Conservation (phyloP, 1,140 invertebrate species). For the Eueides isabella region DNA sequence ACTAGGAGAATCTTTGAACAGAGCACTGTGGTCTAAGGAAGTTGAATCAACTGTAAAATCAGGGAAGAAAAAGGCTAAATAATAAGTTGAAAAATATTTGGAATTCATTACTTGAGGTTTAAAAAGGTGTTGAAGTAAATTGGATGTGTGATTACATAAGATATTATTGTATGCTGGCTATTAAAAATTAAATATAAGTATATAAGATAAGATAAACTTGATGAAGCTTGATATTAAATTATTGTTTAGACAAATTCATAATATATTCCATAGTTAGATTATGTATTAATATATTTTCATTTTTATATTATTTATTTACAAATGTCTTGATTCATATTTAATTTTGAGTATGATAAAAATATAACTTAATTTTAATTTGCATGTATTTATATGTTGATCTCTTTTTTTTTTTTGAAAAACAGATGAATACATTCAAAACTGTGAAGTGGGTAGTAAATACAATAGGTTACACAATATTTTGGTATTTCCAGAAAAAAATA, state of each 20-base stretch:
- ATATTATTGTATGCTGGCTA: slow-evolving; percentile 8
- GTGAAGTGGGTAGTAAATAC: no score
- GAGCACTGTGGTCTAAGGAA: slow-evolving; percentile 87
- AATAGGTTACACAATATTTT: no score
- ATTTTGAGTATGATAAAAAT: not conserved
- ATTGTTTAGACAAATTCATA: not conserved
- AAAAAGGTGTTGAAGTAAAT: not conserved
- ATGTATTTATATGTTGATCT: no score
- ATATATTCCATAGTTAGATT: not conserved
- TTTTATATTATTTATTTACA: not conserved
- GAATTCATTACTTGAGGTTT: not conserved
- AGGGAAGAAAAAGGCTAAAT: slow-evolving; percentile 79
- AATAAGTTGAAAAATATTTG: slow-evolving; percentile 39
- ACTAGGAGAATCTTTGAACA: slow-evolving; percentile 87
- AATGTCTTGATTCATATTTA: not conserved
- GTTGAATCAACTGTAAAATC: slow-evolving; percentile 80
- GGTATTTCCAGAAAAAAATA: no score
- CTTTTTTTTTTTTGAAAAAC: no score
- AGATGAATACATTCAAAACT: no score
- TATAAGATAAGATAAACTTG: slow-evolving; percentile 36
- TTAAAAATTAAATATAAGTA: slow-evolving; percentile 13
- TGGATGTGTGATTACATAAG: slow-evolving; percentile 26
- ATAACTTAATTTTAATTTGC: not conserved
- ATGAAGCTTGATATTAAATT: slow-evolving; percentile 14
- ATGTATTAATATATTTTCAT: not conserved